Percentiles rank a stretch among this genome's conserved stretches.
These are phyloP conservation scores for Leptosomus discolor DNA, from an alignment of 2,113 vertebrate species.

Conservation along the genomic window DNA sequence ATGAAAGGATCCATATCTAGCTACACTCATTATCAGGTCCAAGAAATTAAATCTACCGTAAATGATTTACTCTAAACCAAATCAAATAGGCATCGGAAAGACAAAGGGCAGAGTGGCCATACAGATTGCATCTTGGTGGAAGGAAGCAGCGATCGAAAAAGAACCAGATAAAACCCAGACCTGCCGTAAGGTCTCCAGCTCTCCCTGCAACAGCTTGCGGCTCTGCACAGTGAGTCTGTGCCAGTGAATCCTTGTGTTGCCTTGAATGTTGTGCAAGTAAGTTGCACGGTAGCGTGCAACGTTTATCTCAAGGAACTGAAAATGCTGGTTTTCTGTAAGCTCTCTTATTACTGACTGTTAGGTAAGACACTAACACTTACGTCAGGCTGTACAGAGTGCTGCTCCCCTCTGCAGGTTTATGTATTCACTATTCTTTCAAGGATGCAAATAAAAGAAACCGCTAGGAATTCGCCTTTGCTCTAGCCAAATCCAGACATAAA, in stretches of 20 bases:
- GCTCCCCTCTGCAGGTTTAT: background rate
- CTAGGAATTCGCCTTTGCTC: background rate
- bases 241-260: background rate
- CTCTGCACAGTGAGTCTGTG: rapidly evolving
- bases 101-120: background rate
- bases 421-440: background rate
- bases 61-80: background rate
- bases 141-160: background rate
- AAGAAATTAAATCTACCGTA: constrained; percentile 29
- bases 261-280: background rate
- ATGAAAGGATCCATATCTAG: constrained; percentile 43
- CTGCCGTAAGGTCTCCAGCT: background rate
- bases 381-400: background rate
- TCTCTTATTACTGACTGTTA: background rate
- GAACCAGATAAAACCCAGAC: background rate
- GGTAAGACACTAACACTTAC: background rate
- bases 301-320: background rate
- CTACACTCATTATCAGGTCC: constrained; percentile 21
- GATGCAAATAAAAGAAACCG: background rate
- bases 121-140: background rate
- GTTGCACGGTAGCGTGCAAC: rapidly evolving
- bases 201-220: background rate
- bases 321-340: background rate
- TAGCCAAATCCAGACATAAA: background rate
- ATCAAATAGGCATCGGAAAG: background rate